Evolutionary conservation across 2,888 invertebrate species (phyloP).

Genomic region (Volucella zonaria): DNA sequence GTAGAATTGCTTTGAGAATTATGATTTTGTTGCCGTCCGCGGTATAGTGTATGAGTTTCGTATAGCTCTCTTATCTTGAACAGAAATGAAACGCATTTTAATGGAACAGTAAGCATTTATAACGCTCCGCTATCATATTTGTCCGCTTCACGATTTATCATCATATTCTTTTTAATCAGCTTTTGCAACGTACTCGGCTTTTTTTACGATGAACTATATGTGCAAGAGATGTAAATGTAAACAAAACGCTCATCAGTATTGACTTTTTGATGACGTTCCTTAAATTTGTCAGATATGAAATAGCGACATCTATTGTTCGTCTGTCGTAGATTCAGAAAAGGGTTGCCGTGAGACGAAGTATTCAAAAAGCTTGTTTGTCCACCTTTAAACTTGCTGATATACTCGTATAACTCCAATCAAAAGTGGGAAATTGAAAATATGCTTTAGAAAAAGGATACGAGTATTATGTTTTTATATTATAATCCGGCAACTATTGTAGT

Average conservation of each 20-base stretch:
- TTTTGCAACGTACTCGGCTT: constrained; percentile 61
- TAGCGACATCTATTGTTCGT: constrained; percentile 35
- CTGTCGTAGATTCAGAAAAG: not conserved
- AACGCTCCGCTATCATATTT: constrained; percentile 50
- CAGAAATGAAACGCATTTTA: constrained; percentile 62
- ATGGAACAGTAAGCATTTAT: constrained; percentile 50
- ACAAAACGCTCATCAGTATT: constrained; percentile 60
- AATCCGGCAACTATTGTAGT: too few species aligned
- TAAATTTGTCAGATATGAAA: constrained; percentile 45
- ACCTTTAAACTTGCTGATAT: too few species aligned
- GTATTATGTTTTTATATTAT: too few species aligned
- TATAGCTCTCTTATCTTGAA: constrained; percentile 47
- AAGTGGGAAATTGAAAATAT: not conserved
- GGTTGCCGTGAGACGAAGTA: constrained; percentile 3
- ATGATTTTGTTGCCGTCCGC: constrained; percentile 45
- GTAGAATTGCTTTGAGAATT: constrained; percentile 40
- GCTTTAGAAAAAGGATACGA: not conserved
- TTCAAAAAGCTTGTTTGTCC: too few species aligned
- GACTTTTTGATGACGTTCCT: constrained; percentile 71
- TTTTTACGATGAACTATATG: not conserved
- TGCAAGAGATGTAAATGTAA: constrained; percentile 60
- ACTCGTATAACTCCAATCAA: too few species aligned
- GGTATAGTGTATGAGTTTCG: constrained; percentile 13
- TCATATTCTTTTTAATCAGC: constrained; percentile 39
- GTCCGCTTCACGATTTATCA: constrained; percentile 51